These are phyloP conservation scores for Acrobeloides nanus DNA, from an alignment of 2,888 invertebrate genomes.

Conservation along the genomic window DNA sequence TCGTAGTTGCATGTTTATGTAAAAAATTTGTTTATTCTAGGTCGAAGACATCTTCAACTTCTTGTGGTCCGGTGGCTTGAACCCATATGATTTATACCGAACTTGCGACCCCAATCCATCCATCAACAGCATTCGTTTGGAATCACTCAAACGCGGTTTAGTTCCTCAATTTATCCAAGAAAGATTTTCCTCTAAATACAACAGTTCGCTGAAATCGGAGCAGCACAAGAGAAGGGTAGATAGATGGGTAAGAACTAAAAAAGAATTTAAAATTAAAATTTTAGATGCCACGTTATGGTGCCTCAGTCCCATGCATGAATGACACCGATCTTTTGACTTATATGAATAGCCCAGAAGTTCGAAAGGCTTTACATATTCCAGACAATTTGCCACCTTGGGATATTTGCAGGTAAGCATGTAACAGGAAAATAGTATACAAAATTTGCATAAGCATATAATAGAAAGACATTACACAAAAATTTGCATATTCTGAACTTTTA, in stretches of 20 bases:
- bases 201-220: too few species aligned
- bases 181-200: too few species aligned
- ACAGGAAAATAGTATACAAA: not conserved
- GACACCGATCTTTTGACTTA: conserved; percentile 47
- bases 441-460: not conserved
- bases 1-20: too few species aligned
- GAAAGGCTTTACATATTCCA: conserved; percentile 42
- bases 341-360: conserved; percentile 41
- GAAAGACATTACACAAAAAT: not conserved
- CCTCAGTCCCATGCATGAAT: conserved; percentile 49
- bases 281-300: conserved; percentile 21
- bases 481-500: conserved; percentile 1
- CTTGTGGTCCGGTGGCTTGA: conserved; percentile 50
- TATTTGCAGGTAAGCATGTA: conserved; percentile 35
- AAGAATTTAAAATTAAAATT: not conserved
- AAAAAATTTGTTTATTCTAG: too few species aligned
- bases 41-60: conserved; percentile 52
- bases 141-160: conserved; percentile 32
- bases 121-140: conserved; percentile 37
- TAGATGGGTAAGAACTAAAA: too few species aligned
- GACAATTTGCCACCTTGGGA: conserved; percentile 42
- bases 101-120: conserved; percentile 45
- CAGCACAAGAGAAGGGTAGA: conserved; percentile 4
- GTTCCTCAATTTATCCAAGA: conserved; percentile 15
- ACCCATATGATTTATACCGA: conserved; percentile 42